These are phyloP conservation scores for Apis mellifera DNA, from an alignment of 1,140 invertebrate species.

Conservation along the genomic window DNA sequence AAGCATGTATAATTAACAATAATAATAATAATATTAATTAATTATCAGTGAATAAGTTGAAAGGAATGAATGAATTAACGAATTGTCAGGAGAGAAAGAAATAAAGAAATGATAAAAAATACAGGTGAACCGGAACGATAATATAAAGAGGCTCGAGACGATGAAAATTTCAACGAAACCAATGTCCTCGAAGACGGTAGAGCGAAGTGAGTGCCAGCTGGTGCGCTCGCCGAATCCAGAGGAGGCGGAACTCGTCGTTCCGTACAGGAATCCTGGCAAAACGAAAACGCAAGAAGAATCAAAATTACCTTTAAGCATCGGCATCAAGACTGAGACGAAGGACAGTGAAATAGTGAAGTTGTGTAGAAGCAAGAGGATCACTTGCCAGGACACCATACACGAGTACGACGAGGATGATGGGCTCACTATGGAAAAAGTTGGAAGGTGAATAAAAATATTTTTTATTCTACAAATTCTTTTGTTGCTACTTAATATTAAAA, in stretches of 20 bases:
- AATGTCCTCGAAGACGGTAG: conserved; percentile 71
- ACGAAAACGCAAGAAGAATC: conserved; percentile 66
- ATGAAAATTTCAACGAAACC: conserved; percentile 79
- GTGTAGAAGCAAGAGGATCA: conserved; percentile 68
- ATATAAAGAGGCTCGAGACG: conserved; percentile 67
- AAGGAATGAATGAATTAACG: neutral
- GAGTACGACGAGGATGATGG: conserved; percentile 74
- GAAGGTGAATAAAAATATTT: conserved; percentile 61
- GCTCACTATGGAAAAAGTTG: conserved; percentile 76
- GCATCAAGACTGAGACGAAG: conserved; percentile 67
- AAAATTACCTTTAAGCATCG: conserved; percentile 71
- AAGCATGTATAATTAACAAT: too few species aligned
- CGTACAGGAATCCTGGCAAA: conserved; percentile 47
- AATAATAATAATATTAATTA: too few species aligned
- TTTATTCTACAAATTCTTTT: too few species aligned
- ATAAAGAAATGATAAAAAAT: neutral
- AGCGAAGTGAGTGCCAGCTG: conserved; percentile 70
- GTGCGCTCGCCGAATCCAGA: conserved; percentile 66
- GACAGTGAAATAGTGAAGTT: conserved; percentile 64
- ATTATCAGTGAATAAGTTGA: neutral
- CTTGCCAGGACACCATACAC: conserved; percentile 72
- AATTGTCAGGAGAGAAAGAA: neutral
- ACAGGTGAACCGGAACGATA: conserved; percentile 75
- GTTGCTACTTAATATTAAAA: too few species aligned
- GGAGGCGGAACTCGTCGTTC: conserved; percentile 1